Evolutionary conservation across 2,888 invertebrate genomes (phyloP).

Genomic region (Geotrupes spiniger): DNA sequence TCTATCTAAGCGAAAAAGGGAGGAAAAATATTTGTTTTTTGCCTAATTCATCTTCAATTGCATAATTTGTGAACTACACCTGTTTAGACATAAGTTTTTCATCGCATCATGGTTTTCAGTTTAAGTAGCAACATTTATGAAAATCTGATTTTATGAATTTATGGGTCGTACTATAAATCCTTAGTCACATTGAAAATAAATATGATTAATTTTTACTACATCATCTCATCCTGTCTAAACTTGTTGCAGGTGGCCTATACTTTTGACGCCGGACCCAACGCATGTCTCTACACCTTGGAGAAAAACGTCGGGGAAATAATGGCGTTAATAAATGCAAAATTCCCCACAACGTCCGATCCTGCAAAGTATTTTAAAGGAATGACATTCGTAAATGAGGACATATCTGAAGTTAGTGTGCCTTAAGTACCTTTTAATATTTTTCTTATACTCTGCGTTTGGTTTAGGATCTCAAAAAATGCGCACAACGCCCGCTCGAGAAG

Average conservation of each 20-base stretch:
- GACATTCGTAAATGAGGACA: slow-evolving; percentile 39
- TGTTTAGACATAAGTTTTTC: too few relatives aligned
- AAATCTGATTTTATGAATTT: too few relatives aligned
- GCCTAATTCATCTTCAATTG: too few relatives aligned
- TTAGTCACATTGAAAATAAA: not conserved
- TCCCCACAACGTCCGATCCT: slow-evolving; percentile 58
- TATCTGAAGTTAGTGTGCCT: slow-evolving; percentile 46
- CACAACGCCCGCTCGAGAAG: too few relatives aligned
- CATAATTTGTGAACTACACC: too few relatives aligned
- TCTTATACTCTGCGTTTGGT: slow-evolving; percentile 15
- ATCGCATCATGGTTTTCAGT: too few relatives aligned
- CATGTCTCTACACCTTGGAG: slow-evolving; percentile 81
- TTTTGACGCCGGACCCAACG: slow-evolving; percentile 98
- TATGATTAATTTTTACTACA: too few relatives aligned
- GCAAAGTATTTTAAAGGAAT: slow-evolving; percentile 60
- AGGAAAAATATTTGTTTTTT: too few relatives aligned
- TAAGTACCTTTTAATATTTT: slow-evolving; percentile 14
- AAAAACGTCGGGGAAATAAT: slow-evolving; percentile 69
- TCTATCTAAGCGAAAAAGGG: too few relatives aligned
- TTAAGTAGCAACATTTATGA: too few relatives aligned
- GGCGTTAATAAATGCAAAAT: slow-evolving; percentile 65
- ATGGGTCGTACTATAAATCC: not conserved
- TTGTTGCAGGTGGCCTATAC: slow-evolving; percentile 80
- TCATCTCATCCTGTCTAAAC: too few relatives aligned
- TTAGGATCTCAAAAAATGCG: slow-evolving; percentile 19